Percentiles rank a stretch among this genome's conserved stretches.
These are phyloP conservation scores for Podocnemis expansa DNA, from an alignment of 2,113 vertebrate species.

Conservation along the genomic window DNA sequence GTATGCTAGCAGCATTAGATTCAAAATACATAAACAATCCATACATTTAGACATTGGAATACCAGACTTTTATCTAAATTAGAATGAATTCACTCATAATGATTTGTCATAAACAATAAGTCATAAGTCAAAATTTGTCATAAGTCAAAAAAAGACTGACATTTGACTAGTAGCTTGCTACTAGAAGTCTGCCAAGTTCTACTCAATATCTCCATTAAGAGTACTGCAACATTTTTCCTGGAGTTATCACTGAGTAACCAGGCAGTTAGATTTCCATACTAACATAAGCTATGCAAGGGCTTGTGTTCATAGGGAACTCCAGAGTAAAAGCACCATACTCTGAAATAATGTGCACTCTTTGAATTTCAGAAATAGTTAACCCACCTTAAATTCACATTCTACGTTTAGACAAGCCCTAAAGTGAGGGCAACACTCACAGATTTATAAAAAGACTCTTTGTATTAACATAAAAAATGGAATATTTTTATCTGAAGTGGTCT, in stretches of 20 bases:
- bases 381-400: too few species aligned
- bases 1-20: not conserved
- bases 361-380: too few species aligned
- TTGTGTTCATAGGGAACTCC: not conserved
- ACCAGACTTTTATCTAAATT: not conserved
- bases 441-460: not conserved
- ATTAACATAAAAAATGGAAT: too few species aligned
- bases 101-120: not conserved
- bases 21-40: not conserved
- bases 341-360: not conserved
- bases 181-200: not conserved
- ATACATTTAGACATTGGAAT: not conserved
- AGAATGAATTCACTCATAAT: not conserved
- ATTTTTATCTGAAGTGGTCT: not conserved
- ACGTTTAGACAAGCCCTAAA: not conserved
- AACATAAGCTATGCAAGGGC: not conserved
- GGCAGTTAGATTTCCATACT: not conserved
- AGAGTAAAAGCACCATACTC: not conserved
- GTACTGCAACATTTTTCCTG: not conserved
- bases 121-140: not conserved
- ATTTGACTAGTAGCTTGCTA: not conserved
- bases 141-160: not conserved
- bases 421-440: not conserved
- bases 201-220: not conserved
- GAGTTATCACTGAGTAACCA: not conserved